Evolutionary conservation across 2,113 vertebrate genomes (phyloP), one percentile per base, ranked within the genome.

Genomic region (Odocoileus virginianus): DNA sequence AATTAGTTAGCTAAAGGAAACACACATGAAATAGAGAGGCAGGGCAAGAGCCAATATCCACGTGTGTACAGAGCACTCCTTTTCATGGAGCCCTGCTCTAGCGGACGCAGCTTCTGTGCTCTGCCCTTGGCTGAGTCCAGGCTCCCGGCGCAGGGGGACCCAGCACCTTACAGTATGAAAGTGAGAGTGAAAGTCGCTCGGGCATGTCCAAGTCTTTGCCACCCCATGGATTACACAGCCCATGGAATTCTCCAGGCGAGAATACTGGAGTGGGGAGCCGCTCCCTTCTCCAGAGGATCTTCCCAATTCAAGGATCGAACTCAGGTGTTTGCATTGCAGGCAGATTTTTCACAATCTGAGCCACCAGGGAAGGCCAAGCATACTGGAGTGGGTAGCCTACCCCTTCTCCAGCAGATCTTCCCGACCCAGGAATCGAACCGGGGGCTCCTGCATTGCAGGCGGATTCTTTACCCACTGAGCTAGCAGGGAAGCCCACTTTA

Each of bases 1-100:
- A 92, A 54, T 92, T 55, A 96, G 23, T 91, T 83, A 78, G 71
- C 47, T 79, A 33, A 85, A 90, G 57, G 40, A 78, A 84, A 89
- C 27, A 55, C 7, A 58, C 40, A 50, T 45, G 57, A 36, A 81
- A 50, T 30, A 64, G 23, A 71, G 50, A 54, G 45, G 83, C 9
- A 85, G 19, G n/a, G 27, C 4, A 4, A 50, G 40, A 52, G 3
- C 23, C 2, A 52, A 15, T 2, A 16, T 55, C 21, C n/a, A 2
- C 0, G 9, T n/a, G 3, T 79, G 36, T 52, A 45, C 1, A 2
- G 12, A 45, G 43, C 1, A n/a, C 7, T n/a, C 5, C n/a, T 79
- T 94, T 71, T 15, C 19, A 33, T 1, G 2, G 47, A 60, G 74
- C 12, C 2, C 10, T 0, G 0, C 17, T 79, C 28, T 5, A 3